Conservation (phyloP, 2,113 vertebrate species). For the Nothocercus julius region DNA sequence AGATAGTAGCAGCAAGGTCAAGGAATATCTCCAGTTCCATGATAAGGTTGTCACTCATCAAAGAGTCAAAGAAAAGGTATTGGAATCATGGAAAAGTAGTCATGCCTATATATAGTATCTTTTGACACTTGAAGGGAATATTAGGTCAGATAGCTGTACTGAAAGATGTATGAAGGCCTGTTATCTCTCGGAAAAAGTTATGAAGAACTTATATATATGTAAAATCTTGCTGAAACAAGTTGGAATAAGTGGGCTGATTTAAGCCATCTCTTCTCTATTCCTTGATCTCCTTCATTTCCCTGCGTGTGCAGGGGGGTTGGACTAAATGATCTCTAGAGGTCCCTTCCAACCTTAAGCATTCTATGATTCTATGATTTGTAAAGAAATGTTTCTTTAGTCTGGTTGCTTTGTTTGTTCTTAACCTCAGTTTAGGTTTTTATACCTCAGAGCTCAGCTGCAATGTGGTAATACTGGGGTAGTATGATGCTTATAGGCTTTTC, state of each 20-base stretch:
- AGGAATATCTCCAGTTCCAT: rapidly evolving
- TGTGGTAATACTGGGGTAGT: background rate
- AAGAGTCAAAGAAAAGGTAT: background rate
- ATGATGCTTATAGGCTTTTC: background rate
- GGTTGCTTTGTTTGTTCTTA: background rate
- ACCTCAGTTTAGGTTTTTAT: background rate
- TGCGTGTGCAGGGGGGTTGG: no score
- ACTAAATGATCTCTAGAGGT: no score
- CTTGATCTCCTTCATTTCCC: background rate
- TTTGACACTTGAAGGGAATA: background rate
- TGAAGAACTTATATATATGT: no score
- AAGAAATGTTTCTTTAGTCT: background rate
- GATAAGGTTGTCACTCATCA: background rate
- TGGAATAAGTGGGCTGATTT: background rate
- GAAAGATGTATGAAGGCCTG: rapidly evolving
- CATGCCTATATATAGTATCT: rapidly evolving
- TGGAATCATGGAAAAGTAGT: background rate
- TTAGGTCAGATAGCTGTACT: background rate
- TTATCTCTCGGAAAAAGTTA: background rate
- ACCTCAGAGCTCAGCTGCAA: background rate
- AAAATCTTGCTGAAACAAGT: background rate
- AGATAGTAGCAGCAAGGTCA: background rate
- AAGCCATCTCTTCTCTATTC: background rate
- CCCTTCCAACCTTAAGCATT: no score
- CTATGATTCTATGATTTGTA: no score